These are phyloP conservation scores for Himalopsyche anomala DNA, from an alignment of 2,888 invertebrate genomes.

Conservation along the genomic window DNA sequence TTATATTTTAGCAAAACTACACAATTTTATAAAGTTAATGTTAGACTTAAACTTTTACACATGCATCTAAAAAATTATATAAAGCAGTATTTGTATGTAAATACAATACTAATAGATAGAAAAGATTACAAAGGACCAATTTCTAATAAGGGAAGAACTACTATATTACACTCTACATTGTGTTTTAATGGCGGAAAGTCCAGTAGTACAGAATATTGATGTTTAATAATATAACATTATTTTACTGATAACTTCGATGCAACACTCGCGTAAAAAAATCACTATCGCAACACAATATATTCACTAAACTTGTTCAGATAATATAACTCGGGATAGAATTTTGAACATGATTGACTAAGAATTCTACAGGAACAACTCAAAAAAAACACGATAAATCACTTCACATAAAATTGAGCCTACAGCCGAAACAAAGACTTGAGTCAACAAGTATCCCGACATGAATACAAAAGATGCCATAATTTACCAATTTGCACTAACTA, in stretches of 20 bases:
- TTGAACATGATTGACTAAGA: too few relatives aligned
- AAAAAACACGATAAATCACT: too few relatives aligned
- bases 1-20: not conserved
- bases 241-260: conserved; percentile 39
- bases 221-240: conserved; percentile 1
- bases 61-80: not conserved
- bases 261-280: not conserved
- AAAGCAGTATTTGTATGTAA: conserved; percentile 13
- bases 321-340: too few relatives aligned
- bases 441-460: too few relatives aligned
- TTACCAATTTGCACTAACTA: too few relatives aligned
- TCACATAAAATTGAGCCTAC: too few relatives aligned
- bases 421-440: too few relatives aligned
- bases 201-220: not conserved
- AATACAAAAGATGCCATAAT: too few relatives aligned
- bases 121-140: not conserved
- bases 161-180: conserved; percentile 33
- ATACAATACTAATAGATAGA: conserved; percentile 11
- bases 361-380: too few relatives aligned
- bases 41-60: not conserved
- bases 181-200: not conserved
- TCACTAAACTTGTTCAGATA: too few relatives aligned
- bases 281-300: too few relatives aligned
- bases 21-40: not conserved
- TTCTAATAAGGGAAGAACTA: conserved; percentile 32